phyloP scores from a whole-genome alignment of 2,888 invertebrate species.

The Deroplatys truncata region DNA sequence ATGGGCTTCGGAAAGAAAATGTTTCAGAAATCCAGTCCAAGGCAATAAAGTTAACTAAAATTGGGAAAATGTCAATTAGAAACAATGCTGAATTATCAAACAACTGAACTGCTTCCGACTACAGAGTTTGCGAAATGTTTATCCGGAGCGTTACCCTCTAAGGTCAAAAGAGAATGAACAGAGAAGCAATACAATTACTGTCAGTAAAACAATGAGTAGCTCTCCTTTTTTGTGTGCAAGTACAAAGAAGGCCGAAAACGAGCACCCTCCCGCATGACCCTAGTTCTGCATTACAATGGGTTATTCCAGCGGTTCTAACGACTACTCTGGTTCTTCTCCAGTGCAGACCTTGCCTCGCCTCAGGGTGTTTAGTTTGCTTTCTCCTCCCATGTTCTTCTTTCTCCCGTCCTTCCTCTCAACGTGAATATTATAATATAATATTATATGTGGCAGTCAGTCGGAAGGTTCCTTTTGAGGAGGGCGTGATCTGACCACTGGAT shows the following conservation, averaged over 20 bases:
- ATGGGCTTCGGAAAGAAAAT: no score
- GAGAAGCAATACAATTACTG: not conserved
- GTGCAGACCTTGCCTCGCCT: not conserved
- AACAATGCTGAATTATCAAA: no score
- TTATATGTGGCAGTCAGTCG: slow-evolving; percentile 6
- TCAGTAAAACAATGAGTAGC: not conserved
- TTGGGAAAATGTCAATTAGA: no score
- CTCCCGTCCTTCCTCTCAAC: not conserved
- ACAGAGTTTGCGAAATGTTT: no score
- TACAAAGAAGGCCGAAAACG: not conserved
- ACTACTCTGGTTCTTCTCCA: not conserved
- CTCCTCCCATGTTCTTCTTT: not conserved
- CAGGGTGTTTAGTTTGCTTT: slow-evolving; percentile 15
- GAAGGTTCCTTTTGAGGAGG: not conserved
- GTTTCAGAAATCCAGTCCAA: no score
- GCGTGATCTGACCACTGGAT: not conserved
- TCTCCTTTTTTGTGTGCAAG: not conserved
- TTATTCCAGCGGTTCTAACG: not conserved
- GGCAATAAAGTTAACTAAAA: no score
- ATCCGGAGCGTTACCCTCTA: not conserved
- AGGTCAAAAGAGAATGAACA: not conserved
- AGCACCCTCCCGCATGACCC: not conserved
- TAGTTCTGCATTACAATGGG: not conserved
- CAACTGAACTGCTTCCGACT: no score
- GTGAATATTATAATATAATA: slow-evolving; percentile 10